Conservation (phyloP, 2,113 vertebrate genomes). For the Myodes glareolus region DNA sequence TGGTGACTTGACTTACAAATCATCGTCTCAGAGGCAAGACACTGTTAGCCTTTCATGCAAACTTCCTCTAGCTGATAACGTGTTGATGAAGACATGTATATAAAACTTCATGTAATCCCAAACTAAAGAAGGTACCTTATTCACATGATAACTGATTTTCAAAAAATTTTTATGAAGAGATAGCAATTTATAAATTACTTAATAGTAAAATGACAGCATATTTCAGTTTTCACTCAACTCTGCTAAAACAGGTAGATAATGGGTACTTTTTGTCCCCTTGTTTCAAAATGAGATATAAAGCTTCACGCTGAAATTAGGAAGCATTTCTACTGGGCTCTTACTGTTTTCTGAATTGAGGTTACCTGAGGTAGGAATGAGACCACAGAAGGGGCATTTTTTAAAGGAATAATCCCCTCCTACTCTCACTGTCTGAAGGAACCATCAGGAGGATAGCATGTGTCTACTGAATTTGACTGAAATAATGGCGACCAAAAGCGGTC, state of each 20-base stretch:
- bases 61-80: background rate
- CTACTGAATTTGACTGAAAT: background rate
- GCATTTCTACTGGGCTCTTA: background rate
- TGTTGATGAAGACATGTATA: rapidly evolving
- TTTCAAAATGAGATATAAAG: background rate
- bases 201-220: background rate
- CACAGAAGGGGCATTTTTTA: background rate
- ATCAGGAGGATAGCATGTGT: background rate
- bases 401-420: background rate
- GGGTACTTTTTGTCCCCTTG: no score
- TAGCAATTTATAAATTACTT: background rate
- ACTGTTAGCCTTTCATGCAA: rapidly evolving
- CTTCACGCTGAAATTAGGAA: background rate
- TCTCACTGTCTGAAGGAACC: background rate
- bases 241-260: background rate
- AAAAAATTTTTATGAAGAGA: background rate
- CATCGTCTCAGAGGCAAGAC: rapidly evolving
- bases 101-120: background rate
- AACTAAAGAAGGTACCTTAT: background rate
- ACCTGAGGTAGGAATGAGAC: no score
- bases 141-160: background rate
- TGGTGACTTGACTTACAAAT: rapidly evolving
- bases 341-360: background rate
- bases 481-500: background rate
- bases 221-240: background rate